Conservation (phyloP, 2,113 vertebrate genomes). For the Thryonomys swinderianus region DNA sequence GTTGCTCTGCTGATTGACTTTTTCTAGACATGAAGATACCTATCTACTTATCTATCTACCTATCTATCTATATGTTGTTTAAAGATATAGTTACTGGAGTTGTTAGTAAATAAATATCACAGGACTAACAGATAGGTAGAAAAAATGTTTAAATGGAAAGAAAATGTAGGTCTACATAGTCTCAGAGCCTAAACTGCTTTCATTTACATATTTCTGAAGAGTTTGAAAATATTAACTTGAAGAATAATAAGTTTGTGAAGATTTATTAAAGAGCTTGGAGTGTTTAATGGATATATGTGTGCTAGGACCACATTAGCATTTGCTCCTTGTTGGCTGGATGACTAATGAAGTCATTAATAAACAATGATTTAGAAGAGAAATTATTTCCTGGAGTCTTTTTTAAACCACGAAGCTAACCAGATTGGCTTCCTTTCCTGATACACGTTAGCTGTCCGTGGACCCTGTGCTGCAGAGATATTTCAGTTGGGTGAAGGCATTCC, state of each 20-base stretch:
- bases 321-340: not conserved
- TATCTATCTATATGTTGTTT: not conserved
- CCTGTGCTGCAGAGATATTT: not conserved
- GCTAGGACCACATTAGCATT: not conserved
- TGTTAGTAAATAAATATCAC: not conserved
- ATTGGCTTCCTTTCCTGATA: not conserved
- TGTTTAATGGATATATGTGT: not conserved
- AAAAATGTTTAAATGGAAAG: slow-evolving; percentile 9
- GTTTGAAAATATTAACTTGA: slow-evolving; percentile 43
- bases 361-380: not conserved
- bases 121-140: not conserved
- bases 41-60: too few species aligned
- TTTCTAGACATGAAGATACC: not conserved
- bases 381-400: not conserved
- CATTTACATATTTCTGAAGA: not conserved
- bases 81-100: not conserved
- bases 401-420: not conserved
- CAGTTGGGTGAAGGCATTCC: not conserved
- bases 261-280: not conserved
- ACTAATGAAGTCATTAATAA: not conserved
- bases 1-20: not conserved
- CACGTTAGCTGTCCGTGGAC: not conserved
- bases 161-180: not conserved
- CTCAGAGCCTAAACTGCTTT: not conserved
- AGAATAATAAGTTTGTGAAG: not conserved